Evolutionary conservation across 2,888 invertebrate genomes (phyloP).

Genomic region (Ptychoptera contaminata): DNA sequence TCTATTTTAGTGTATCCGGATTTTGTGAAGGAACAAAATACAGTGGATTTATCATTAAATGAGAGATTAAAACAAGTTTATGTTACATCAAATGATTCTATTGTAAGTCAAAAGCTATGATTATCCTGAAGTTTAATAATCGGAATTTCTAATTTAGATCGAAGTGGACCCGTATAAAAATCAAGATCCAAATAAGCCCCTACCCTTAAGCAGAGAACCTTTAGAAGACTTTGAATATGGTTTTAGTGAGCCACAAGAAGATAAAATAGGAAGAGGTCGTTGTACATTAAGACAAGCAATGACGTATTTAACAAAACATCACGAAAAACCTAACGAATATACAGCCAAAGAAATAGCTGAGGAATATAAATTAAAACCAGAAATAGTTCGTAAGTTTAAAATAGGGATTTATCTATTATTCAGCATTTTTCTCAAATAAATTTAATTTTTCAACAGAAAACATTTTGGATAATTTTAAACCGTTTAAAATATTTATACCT

Average conservation of each 20-base stretch:
- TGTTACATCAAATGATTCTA: slow-evolving; percentile 47
- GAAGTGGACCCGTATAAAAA: slow-evolving; percentile 18
- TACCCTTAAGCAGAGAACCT: slow-evolving; percentile 40
- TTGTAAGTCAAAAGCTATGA: slow-evolving; percentile 38
- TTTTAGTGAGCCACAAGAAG: slow-evolving; percentile 55
- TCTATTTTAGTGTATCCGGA: slow-evolving; percentile 38
- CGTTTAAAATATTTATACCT: slow-evolving; percentile 50
- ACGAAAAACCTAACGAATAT: slow-evolving; percentile 40
- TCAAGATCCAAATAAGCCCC: slow-evolving; percentile 27
- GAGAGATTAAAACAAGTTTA: slow-evolving; percentile 52
- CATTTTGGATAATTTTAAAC: slow-evolving; percentile 48
- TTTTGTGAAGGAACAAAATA: slow-evolving; percentile 41
- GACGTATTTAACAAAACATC: slow-evolving; percentile 48
- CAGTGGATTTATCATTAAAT: slow-evolving; percentile 46
- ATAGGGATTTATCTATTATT: too few species aligned
- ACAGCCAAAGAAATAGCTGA: slow-evolving; percentile 44
- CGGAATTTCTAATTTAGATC: slow-evolving; percentile 18
- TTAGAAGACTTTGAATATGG: slow-evolving; percentile 47
- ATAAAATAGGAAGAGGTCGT: slow-evolving; percentile 41
- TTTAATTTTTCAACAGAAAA: slow-evolving; percentile 22
- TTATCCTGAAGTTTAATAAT: neutral
- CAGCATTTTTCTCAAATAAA: slow-evolving; percentile 1
- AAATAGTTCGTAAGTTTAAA: slow-evolving; percentile 36
- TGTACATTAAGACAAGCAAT: slow-evolving; percentile 47
- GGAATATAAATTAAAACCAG: slow-evolving; percentile 49